Percentiles rank a stretch among this genome's conserved stretches.
Conservation (phyloP, 2,888 invertebrate species). For the Podabrus alpinus region DNA sequence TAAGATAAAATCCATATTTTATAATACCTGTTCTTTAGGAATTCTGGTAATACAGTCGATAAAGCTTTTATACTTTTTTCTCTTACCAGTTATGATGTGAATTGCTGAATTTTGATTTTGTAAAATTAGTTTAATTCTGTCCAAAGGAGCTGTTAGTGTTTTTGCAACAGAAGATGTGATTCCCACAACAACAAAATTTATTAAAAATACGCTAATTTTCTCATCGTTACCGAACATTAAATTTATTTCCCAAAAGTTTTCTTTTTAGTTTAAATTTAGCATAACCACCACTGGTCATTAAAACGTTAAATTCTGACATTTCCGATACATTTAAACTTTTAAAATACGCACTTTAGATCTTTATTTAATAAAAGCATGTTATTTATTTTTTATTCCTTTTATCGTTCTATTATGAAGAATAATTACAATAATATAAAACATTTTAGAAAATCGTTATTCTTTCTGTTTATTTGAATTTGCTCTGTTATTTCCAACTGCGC, state of each 20-base stretch:
- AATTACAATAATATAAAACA: too few relatives aligned
- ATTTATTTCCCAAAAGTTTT: not conserved
- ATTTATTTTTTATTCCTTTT: too few relatives aligned
- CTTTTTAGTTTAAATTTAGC: not conserved
- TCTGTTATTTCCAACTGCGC: too few relatives aligned
- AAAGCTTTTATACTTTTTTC: constrained; percentile 26
- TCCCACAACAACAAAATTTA: constrained; percentile 30
- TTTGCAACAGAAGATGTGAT: constrained; percentile 31
- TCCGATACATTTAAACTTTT: not conserved
- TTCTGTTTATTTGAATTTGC: too few relatives aligned
- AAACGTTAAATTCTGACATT: not conserved
- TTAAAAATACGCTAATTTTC: constrained; percentile 15
- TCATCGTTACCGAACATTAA: constrained; percentile 1
- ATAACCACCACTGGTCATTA: not conserved
- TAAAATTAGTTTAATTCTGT: constrained; percentile 35
- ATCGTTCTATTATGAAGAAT: too few relatives aligned
- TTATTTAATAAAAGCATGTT: not conserved
- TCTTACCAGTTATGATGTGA: constrained; percentile 32
- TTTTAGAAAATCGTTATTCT: too few relatives aligned
- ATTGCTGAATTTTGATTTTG: constrained; percentile 35
- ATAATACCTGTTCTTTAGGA: constrained; percentile 33
- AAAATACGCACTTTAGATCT: not conserved
- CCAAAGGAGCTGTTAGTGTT: constrained; percentile 34
- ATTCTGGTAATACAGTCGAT: constrained; percentile 28
- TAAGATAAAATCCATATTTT: not conserved